Conservation (phyloP, 1,140 invertebrate species). For the Nautilus pompilius region DNA sequence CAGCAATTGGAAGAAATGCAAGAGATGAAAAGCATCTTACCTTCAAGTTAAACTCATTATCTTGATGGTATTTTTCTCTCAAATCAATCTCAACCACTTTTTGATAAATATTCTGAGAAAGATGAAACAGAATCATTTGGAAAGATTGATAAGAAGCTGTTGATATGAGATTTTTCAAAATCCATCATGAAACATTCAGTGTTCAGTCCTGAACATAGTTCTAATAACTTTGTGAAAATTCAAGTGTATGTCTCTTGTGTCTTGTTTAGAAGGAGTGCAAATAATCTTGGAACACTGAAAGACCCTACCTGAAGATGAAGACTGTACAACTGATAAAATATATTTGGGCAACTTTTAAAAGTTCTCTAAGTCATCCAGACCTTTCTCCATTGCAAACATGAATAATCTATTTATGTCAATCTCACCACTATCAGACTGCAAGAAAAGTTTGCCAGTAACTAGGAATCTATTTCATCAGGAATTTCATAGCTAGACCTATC, state of each 20-base stretch:
- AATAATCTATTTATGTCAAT: background rate
- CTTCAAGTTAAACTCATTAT: background rate
- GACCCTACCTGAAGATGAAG: background rate
- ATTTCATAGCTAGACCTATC: background rate
- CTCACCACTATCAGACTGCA: background rate
- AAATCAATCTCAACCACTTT: background rate
- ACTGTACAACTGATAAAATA: background rate
- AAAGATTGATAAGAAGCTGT: background rate
- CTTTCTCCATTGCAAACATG: background rate
- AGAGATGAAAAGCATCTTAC: background rate
- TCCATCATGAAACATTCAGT: background rate
- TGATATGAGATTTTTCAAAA: background rate
- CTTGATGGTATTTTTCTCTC: background rate
- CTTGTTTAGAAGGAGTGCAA: background rate
- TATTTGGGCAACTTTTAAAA: background rate
- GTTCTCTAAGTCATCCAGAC: background rate
- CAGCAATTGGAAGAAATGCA: background rate
- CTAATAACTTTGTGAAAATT: background rate
- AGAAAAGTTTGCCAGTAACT: background rate
- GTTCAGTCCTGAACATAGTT: background rate
- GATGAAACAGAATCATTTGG: background rate
- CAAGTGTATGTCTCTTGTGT: background rate
- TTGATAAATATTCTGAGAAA: background rate
- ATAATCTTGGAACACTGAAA: background rate
- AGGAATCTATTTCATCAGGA: background rate